Conservation (phyloP, 2,888 invertebrate species). For the Nymphalis urticae region DNA sequence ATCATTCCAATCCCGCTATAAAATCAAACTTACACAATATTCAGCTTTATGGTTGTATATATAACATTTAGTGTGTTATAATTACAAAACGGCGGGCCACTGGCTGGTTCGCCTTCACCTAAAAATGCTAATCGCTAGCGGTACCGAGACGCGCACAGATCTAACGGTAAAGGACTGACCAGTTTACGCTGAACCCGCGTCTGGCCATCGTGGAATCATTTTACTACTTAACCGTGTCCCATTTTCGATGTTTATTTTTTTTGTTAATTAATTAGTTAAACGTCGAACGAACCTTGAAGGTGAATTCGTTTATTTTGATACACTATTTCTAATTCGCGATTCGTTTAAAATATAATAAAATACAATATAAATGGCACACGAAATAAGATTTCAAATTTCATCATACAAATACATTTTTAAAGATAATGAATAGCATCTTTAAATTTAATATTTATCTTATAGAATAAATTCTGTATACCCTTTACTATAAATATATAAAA, state of each 20-base stretch:
- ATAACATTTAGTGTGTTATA: constrained; percentile 28
- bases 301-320: no score
- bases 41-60: background rate
- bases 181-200: constrained; percentile 16
- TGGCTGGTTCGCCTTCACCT: constrained; percentile 71
- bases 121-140: constrained; percentile 65
- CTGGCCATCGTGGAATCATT: constrained; percentile 5
- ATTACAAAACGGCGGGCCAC: constrained; percentile 39
- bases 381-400: no score
- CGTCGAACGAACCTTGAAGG: background rate
- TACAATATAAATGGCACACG: no score
- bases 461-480: no score
- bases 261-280: background rate
- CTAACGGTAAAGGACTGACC: constrained; percentile 62
- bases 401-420: no score
- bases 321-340: no score
- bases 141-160: constrained; percentile 48
- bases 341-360: no score
- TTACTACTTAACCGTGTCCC: background rate
- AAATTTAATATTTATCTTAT: no score
- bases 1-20: background rate
- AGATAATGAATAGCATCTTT: no score
- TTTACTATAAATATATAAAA: no score
- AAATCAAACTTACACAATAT: background rate
- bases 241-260: background rate